phyloP scores from a whole-genome alignment of 2,797 vertebrate genomes.

The Chloroceryle inda region DNA sequence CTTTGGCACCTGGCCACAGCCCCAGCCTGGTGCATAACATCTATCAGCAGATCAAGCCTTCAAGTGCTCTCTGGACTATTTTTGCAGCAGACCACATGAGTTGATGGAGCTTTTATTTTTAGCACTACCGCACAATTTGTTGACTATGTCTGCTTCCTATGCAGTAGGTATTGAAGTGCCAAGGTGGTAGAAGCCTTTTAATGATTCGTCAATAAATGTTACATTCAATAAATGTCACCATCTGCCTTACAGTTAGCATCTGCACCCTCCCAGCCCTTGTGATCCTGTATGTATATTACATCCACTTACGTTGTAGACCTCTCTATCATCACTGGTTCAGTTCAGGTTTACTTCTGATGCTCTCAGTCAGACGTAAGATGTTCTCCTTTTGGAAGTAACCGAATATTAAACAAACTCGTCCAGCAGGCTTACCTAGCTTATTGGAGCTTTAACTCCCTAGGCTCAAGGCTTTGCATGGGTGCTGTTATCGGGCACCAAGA shows the following conservation, averaged over 20 bases:
- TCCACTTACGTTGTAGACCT: not conserved
- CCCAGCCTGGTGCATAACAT: not conserved
- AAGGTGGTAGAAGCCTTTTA: not conserved
- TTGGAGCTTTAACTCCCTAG: not conserved
- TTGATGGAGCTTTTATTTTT: slow-evolving; percentile 52
- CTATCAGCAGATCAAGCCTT: not conserved
- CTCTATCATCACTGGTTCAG: not conserved
- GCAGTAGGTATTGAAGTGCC: not conserved
- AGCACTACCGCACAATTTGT: slow-evolving; percentile 12
- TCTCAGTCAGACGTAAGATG: not conserved
- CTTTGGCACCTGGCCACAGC: not conserved
- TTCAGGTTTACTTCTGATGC: not conserved
- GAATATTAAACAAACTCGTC: not conserved
- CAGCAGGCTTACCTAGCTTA: not conserved
- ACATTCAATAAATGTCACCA: slow-evolving; percentile 15
- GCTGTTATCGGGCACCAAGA: not conserved
- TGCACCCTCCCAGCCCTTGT: not conserved
- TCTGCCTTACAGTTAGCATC: not conserved
- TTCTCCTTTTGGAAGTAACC: not conserved
- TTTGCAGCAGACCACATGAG: not conserved
- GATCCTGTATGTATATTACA: not conserved
- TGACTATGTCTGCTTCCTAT: not conserved
- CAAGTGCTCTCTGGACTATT: slow-evolving; percentile 1
- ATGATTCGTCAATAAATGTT: slow-evolving; percentile 14
- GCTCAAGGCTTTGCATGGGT: not conserved